phyloP scores from a whole-genome alignment of 1,140 invertebrate species.

The Drosophila miranda region DNA sequence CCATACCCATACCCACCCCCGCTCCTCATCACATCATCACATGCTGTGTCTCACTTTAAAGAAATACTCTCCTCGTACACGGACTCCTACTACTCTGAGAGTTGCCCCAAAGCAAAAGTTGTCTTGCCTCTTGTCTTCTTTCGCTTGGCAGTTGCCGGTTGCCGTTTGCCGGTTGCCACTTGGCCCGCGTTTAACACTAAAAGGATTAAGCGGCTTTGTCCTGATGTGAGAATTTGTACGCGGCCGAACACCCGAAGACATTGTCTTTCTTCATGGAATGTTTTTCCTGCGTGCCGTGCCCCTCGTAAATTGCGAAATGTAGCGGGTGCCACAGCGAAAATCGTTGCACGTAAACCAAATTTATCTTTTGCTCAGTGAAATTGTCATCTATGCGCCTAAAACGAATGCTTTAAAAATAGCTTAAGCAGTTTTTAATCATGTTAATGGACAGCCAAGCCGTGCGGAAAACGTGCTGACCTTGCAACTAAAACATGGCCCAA shows the following conservation, averaged over 20 bases:
- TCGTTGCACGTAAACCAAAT: conserved; percentile 66
- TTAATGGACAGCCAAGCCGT: conserved; percentile 41
- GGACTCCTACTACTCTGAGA: not conserved
- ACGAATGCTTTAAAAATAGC: conserved; percentile 45
- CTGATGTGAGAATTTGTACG: conserved; percentile 76
- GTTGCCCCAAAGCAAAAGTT: conserved; percentile 28
- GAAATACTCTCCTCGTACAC: conserved; percentile 40
- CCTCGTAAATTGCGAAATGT: conserved; percentile 60
- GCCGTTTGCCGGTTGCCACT: conserved; percentile 48
- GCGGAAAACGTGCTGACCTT: conserved; percentile 49
- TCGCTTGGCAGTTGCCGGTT: conserved; percentile 41
- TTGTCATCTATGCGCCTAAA: conserved; percentile 36
- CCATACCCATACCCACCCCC: conserved; percentile 22
- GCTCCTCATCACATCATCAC: conserved; percentile 5
- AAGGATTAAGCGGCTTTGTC: conserved; percentile 78
- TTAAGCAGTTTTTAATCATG: conserved; percentile 49
- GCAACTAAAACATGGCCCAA: not conserved
- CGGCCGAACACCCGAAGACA: conserved; percentile 19
- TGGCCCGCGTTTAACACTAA: conserved; percentile 72
- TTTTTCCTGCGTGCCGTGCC: conserved; percentile 1
- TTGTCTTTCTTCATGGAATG: conserved; percentile 9
- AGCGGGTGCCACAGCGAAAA: conserved; percentile 4
- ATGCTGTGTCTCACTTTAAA: conserved; percentile 61
- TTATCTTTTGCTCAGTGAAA: conserved; percentile 49
- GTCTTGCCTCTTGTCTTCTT: conserved; percentile 29